phyloP scores from a whole-genome alignment of 2,888 invertebrate species.

The Gari tellinella region DNA sequence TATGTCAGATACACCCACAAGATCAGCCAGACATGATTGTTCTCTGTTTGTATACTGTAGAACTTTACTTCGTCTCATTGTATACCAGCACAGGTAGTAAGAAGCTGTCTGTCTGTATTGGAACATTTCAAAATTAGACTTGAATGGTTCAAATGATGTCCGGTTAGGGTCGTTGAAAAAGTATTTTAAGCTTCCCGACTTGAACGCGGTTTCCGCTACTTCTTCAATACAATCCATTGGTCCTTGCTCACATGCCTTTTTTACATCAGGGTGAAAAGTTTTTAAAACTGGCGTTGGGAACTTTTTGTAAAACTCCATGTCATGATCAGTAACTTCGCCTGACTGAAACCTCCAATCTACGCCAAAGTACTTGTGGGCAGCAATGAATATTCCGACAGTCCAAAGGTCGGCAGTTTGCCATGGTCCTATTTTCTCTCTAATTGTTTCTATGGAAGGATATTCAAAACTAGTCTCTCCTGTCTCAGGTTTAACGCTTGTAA shows the following conservation, averaged over 20 bases:
- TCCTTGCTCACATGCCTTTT: constrained; percentile 52
- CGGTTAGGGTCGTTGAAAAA: constrained; percentile 6
- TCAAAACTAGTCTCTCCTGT: too few relatives aligned
- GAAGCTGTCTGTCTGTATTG: constrained; percentile 69
- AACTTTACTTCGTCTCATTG: constrained; percentile 45
- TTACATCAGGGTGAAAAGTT: constrained; percentile 45
- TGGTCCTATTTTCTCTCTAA: too few relatives aligned
- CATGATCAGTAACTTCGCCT: constrained; percentile 36
- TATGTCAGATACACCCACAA: constrained; percentile 54
- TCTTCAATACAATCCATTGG: constrained; percentile 59
- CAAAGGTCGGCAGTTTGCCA: too few relatives aligned
- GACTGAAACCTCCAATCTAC: constrained; percentile 57
- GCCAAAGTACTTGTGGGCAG: constrained; percentile 68
- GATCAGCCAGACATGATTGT: constrained; percentile 55
- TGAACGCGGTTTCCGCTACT: constrained; percentile 47
- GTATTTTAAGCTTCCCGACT: constrained; percentile 49
- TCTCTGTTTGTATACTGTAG: constrained; percentile 15
- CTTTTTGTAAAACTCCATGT: constrained; percentile 60
- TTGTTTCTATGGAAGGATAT: too few relatives aligned
- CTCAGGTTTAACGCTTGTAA: too few relatives aligned
- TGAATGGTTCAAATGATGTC: constrained; percentile 32
- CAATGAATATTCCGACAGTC: constrained; percentile 60
- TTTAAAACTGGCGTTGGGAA: constrained; percentile 71
- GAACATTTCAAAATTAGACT: constrained; percentile 63
- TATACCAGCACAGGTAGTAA: constrained; percentile 79